Evolutionary conservation across 2,888 invertebrate genomes (phyloP).

Genomic region (Phymatocera aterrima): DNA sequence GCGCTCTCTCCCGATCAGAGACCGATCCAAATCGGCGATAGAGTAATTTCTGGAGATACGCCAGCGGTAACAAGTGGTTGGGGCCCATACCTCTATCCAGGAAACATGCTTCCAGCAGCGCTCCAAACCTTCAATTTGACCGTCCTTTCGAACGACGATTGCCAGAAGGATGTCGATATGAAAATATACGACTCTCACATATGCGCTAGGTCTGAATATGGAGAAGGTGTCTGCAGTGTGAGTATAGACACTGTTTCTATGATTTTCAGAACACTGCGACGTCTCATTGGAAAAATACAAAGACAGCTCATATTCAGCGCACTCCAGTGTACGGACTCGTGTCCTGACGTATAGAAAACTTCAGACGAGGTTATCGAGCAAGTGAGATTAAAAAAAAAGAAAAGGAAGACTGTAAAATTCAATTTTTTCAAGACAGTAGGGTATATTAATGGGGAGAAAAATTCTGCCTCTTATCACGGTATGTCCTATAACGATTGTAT

Average conservation of each 20-base stretch:
- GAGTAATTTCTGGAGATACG: neutral
- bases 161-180: neutral
- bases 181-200: constrained; percentile 20
- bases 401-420: too few relatives aligned
- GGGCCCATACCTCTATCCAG: constrained; percentile 6
- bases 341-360: too few relatives aligned
- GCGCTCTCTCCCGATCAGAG: neutral
- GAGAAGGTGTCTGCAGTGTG: constrained; percentile 35
- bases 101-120: neutral
- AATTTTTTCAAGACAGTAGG: neutral
- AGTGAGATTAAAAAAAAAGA: too few relatives aligned
- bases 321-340: too few relatives aligned
- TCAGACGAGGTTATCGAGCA: too few relatives aligned
- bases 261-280: too few relatives aligned
- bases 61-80: constrained; percentile 26
- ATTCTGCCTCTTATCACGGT: neutral
- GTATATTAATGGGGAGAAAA: neutral
- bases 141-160: constrained; percentile 23
- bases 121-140: constrained; percentile 37
- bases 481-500: neutral
- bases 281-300: too few relatives aligned
- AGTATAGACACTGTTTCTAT: neutral
- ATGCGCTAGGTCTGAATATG: constrained; percentile 18
- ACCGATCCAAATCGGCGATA: constrained; percentile 9
- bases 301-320: too few relatives aligned